Percentiles rank a stretch among this genome's conserved stretches.
Conservation (phyloP, 2,113 vertebrate genomes). For the Ibidorhyncha struthersii region DNA sequence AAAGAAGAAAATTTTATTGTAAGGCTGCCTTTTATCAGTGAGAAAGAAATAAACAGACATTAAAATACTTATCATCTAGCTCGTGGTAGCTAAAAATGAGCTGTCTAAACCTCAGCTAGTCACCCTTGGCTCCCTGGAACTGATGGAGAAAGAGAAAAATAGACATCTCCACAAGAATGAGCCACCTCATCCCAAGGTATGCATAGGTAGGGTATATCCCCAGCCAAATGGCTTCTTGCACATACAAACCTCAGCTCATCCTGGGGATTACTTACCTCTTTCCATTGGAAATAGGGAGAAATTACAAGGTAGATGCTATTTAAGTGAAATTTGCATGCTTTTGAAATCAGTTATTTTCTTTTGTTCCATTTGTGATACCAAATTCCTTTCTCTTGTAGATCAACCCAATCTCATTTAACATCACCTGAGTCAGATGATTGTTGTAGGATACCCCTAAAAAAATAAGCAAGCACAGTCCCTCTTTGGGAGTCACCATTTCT, state of each 20-base stretch:
- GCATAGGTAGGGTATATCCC: background rate
- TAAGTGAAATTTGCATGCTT: background rate
- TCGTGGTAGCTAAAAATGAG: background rate
- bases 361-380: background rate
- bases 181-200: background rate
- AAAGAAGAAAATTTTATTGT: background rate
- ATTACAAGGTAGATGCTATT: background rate
- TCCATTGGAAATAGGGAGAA: background rate
- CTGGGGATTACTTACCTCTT: background rate
- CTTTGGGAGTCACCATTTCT: background rate
- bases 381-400: background rate
- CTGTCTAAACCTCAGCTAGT: background rate
- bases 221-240: background rate
- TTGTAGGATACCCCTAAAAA: background rate
- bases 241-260: background rate
- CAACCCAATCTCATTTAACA: background rate
- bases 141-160: background rate
- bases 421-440: background rate
- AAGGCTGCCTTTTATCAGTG: background rate
- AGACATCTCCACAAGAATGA: background rate
- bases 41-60: background rate
- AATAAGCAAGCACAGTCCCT: background rate
- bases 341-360: background rate
- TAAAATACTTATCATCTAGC: background rate
- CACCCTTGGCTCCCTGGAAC: background rate